A percentile compares a stretch with the other conserved stretches of the same genome.
Evolutionary conservation across 1,140 invertebrate genomes (phyloP).

Genomic region (Kradibia gibbosae): DNA sequence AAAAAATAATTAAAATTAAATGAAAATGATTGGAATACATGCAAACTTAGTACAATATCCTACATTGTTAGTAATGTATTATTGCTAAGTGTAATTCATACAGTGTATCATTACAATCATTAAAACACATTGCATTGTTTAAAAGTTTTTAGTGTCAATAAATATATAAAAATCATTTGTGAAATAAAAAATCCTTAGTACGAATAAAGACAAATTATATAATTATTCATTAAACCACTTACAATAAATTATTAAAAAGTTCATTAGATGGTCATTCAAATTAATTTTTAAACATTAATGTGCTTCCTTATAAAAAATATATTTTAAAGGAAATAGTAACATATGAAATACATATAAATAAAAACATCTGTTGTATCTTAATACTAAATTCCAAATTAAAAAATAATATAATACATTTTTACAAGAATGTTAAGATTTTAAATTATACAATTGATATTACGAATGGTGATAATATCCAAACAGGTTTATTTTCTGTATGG

Average conservation of each 20-base stretch:
- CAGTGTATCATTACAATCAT: too few relatives aligned
- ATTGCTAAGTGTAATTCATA: too few relatives aligned
- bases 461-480: not conserved
- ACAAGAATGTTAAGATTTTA: not conserved
- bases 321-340: not conserved
- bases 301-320: not conserved
- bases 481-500: not conserved
- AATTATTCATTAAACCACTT: not conserved
- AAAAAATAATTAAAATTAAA: too few relatives aligned
- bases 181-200: too few relatives aligned
- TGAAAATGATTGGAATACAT: too few relatives aligned
- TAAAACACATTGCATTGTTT: too few relatives aligned
- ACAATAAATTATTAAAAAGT: not conserved
- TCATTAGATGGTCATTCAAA: not conserved
- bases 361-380: not conserved
- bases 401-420: conserved; percentile 1
- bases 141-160: too few relatives aligned
- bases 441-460: not conserved
- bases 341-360: not conserved
- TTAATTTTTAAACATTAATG: not conserved
- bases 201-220: too few relatives aligned
- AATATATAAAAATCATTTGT: too few relatives aligned
- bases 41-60: too few relatives aligned
- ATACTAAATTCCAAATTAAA: not conserved
- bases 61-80: too few relatives aligned